These are phyloP conservation scores for Lycaon pictus DNA, from an alignment of 2,113 vertebrate genomes.

Conservation along the genomic window DNA sequence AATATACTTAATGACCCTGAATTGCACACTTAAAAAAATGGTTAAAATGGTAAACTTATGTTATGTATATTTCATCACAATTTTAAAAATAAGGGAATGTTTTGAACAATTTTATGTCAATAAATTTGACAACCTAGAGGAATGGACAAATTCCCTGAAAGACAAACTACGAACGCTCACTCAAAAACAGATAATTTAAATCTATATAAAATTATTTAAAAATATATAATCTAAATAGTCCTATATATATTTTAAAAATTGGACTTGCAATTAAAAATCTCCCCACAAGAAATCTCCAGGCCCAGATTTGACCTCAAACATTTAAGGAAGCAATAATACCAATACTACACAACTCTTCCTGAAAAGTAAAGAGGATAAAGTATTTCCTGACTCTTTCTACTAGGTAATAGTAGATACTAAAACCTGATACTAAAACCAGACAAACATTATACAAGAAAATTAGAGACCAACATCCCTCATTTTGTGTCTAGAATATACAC, in stretches of 20 bases:
- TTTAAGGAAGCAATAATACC: background rate
- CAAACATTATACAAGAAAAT: background rate
- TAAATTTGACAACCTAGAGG: background rate
- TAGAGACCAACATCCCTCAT: background rate
- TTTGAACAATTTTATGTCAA: background rate
- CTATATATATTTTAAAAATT: background rate
- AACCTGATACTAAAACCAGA: background rate
- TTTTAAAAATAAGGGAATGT: background rate
- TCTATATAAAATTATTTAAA: background rate
- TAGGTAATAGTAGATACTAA: background rate
- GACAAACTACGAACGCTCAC: background rate
- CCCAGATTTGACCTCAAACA: background rate
- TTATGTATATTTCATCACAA: background rate
- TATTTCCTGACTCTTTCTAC: background rate
- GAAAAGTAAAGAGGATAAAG: background rate
- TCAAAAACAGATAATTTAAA: background rate
- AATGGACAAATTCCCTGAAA: background rate
- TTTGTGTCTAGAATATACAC: background rate
- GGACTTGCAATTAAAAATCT: background rate
- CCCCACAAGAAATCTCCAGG: background rate
- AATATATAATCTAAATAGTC: background rate
- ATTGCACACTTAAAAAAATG: background rate
- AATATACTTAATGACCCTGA: background rate
- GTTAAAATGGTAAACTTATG: background rate
- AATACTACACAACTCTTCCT: background rate